A percentile compares a stretch with the other conserved stretches of the same genome.
phyloP scores from a whole-genome alignment of 2,797 vertebrate species.

The Syngnathus acus region DNA sequence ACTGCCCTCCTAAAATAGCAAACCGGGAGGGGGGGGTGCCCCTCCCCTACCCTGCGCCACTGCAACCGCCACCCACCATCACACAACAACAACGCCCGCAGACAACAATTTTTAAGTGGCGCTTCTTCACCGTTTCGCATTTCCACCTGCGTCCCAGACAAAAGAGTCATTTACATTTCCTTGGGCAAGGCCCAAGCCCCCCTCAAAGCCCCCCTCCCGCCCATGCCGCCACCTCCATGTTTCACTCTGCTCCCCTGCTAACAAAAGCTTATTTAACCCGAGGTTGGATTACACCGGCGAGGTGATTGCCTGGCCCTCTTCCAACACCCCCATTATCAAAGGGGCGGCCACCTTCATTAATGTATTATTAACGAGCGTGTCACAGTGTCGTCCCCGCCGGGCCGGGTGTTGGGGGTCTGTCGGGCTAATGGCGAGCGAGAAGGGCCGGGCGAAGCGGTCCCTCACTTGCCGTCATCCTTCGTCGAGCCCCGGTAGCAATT shows the following conservation, averaged over 20 bases:
- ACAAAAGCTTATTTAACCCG: conserved; percentile 76
- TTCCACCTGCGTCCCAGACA: conserved; percentile 56
- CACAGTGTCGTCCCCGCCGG: conserved; percentile 76
- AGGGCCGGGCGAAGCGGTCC: conserved; percentile 37
- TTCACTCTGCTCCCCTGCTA: conserved; percentile 31
- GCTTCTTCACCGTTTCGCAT: conserved; percentile 44
- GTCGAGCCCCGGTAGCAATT: conserved; percentile 47
- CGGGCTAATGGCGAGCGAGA: conserved; percentile 68
- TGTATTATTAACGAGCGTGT: conserved; percentile 90
- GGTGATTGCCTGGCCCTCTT: conserved; percentile 78
- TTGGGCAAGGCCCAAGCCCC: conserved; percentile 38
- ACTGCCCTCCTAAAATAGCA: background rate
- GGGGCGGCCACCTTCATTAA: conserved; percentile 84
- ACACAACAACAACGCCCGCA: conserved; percentile 30
- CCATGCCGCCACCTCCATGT: background rate
- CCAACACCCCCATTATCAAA: conserved; percentile 84
- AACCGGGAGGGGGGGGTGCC: conserved; percentile 30
- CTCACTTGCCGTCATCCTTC: conserved; percentile 4
- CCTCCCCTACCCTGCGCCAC: conserved; percentile 32
- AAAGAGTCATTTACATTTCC: conserved; percentile 71
- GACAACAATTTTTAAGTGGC: conserved; percentile 45
- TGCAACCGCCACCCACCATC: conserved; percentile 49
- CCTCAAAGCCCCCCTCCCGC: background rate
- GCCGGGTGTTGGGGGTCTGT: conserved; percentile 72
- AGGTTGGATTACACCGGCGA: conserved; percentile 78